Conservation (phyloP, 2,797 vertebrate species). For the Malacoctenus gilli region DNA sequence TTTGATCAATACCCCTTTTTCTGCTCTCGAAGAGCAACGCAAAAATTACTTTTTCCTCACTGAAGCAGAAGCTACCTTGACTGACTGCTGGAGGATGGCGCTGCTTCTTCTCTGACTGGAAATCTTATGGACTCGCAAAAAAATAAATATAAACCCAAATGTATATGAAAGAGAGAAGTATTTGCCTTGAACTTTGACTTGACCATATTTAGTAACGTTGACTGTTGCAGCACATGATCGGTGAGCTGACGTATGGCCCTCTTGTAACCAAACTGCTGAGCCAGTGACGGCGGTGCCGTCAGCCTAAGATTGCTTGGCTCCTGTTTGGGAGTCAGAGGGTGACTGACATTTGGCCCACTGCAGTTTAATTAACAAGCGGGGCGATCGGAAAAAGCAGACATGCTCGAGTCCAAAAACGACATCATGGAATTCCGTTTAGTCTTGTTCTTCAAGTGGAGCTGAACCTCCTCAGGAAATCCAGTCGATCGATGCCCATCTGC, state of each 20-base stretch:
- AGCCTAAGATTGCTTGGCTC: neutral
- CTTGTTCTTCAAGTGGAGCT: conserved; percentile 2
- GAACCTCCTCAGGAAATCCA: conserved; percentile 5
- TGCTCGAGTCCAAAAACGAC: conserved; percentile 15
- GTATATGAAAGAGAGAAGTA: neutral
- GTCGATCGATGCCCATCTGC: conserved; percentile 7
- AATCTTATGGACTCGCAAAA: too few species aligned
- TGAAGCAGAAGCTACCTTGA: too few species aligned
- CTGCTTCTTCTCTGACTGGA: too few species aligned
- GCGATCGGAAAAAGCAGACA: conserved; percentile 17
- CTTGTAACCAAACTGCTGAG: neutral
- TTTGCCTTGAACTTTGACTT: neutral
- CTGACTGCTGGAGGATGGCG: too few species aligned
- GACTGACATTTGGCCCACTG: conserved; percentile 8
- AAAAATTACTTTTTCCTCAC: too few species aligned
- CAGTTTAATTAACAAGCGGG: conserved; percentile 27
- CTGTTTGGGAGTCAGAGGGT: neutral
- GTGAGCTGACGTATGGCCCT: neutral
- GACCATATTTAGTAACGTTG: neutral
- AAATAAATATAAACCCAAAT: too few species aligned
- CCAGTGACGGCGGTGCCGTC: neutral
- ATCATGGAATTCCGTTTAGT: conserved; percentile 18
- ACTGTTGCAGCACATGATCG: neutral
- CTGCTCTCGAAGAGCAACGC: too few species aligned
- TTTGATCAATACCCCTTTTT: too few species aligned